Conservation (phyloP, 2,888 invertebrate species). For the Tenthredo amoena region DNA sequence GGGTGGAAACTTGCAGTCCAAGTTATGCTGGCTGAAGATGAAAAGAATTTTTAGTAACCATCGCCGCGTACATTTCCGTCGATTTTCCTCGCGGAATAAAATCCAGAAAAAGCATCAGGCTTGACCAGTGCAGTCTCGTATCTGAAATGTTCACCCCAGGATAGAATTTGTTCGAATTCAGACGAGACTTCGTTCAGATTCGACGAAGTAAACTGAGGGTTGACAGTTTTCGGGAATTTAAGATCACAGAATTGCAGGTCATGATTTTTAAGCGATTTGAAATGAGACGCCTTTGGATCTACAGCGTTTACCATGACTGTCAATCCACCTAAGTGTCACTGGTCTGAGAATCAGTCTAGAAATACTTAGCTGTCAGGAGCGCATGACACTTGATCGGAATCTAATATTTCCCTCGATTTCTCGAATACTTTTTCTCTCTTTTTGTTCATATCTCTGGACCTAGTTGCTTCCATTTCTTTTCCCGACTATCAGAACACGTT, state of each 20-base stretch:
- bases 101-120: neutral
- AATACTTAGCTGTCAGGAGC: neutral
- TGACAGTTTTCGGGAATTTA: slow-evolving; percentile 1
- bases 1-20: neutral
- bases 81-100: neutral
- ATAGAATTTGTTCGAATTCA: neutral
- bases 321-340: neutral
- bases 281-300: neutral
- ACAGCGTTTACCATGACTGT: neutral
- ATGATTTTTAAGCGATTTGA: slow-evolving; percentile 32
- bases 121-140: neutral
- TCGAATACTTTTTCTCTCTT: neutral
- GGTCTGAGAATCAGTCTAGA: neutral
- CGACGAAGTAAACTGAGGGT: neutral
- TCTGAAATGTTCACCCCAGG: neutral
- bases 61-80: neutral
- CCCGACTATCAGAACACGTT: neutral
- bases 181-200: neutral
- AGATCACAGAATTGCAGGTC: neutral
- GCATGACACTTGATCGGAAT: neutral
- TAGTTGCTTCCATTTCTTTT: neutral
- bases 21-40: neutral
- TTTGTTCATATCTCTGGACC: neutral
- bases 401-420: neutral
- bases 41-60: neutral